These are phyloP conservation scores for Crossocerus cetratus DNA, from an alignment of 2,888 invertebrate genomes.

Conservation along the genomic window DNA sequence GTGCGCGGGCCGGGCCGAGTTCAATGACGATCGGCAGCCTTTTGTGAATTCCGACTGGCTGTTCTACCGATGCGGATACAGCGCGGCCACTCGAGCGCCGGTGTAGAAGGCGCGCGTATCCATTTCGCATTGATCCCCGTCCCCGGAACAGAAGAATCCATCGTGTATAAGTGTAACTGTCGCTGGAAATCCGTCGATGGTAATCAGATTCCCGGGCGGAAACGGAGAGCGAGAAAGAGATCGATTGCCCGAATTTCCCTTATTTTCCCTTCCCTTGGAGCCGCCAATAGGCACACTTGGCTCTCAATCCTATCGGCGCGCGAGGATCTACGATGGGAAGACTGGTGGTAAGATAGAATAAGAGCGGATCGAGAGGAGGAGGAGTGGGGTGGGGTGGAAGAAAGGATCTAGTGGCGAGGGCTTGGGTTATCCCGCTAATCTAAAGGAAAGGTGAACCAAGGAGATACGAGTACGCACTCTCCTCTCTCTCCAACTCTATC, in stretches of 20 bases:
- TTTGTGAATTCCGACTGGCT: no score
- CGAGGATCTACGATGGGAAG: constrained; percentile 25
- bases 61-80: no score
- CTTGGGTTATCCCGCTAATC: constrained; percentile 63
- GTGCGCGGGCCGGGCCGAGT: no score
- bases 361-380: background rate
- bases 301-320: constrained; percentile 52
- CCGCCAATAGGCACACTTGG: constrained; percentile 25
- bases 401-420: background rate
- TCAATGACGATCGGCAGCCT: no score
- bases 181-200: constrained; percentile 16
- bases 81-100: no score
- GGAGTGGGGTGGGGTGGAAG: constrained; percentile 7
- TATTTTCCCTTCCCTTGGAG: background rate
- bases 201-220: constrained; percentile 34
- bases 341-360: constrained; percentile 29
- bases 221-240: constrained; percentile 10
- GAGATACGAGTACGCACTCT: background rate
- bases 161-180: background rate
- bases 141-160: background rate
- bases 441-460: constrained; percentile 37
- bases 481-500: background rate
- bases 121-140: background rate
- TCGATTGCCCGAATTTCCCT: constrained; percentile 9
- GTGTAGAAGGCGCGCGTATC: no score